Evolutionary conservation across 2,113 vertebrate genomes (phyloP), one percentile per base, ranked within the genome.

Genomic region (Himantopus leucocephalus): DNA sequence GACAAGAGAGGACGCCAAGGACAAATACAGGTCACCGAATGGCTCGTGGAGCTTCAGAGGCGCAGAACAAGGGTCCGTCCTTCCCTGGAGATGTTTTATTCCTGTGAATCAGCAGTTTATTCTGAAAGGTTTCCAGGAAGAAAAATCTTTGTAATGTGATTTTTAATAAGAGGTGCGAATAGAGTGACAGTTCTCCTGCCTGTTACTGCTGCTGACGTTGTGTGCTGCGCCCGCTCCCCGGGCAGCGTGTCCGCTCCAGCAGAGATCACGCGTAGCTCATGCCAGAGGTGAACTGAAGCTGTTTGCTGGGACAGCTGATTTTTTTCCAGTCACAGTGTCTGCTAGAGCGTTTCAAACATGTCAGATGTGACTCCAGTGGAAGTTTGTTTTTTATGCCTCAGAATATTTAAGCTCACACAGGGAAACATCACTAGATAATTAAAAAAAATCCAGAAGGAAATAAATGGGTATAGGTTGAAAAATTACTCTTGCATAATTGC

Each of bases 91-190:
- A 20, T n/a, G 32, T 72, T 78, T 90, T 91, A 29, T 74, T 91
- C 41, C 20, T 81, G 45, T 95, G 83, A 94, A 90, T 85, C 60
- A 75, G 71, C 77, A 72, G n/a, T 77, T 94, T 62, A 27, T 13
- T 59, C 37, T 78, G 32, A 77, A 92, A 63, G 34, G 29, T 77
- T 84, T 75, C 45, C 82, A 72, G 53, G 71, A 94, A 75, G 68
- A 92, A 90, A 88, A 86, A 21, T 39, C 8, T 62, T 74, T 92
- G 23, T 59, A 52, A n/a, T 83, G 43, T 52, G n/a, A 23, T 59
- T 89, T 81, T 75, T 45, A 68, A 20, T 78, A 81, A 43, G 35
- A 72, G n/a, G 10, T 60, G 12, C 45, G 48, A 41, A 15, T 4
- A 53, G 45, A 53, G 22, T 48, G 41, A 4, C 64, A n/a, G 24